Evolutionary conservation across 1,140 invertebrate genomes (phyloP).

Genomic region (Drosophila malerkotliana): DNA sequence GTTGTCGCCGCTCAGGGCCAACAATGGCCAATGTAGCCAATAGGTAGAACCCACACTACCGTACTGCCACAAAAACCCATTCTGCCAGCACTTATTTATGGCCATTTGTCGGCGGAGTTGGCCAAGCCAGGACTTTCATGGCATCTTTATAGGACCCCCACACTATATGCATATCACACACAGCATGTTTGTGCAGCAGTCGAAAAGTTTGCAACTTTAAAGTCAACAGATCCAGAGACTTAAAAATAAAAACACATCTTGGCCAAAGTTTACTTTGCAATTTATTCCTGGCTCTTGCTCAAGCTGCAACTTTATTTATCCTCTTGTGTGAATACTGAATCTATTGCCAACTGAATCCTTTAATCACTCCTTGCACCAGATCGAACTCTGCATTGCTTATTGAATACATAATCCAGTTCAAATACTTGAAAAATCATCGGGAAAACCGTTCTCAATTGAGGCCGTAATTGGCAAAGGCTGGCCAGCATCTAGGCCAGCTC

Average conservation of each 20-base stretch:
- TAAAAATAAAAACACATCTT: slow-evolving; percentile 31
- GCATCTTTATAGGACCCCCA: slow-evolving; percentile 42
- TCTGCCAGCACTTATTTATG: slow-evolving; percentile 63
- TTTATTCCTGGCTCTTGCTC: slow-evolving; percentile 22
- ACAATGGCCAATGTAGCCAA: slow-evolving; percentile 49
- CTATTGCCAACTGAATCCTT: not conserved
- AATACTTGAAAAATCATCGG: slow-evolving; percentile 14
- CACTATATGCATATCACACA: slow-evolving; percentile 27
- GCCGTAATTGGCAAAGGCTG: slow-evolving; percentile 57
- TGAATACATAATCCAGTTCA: slow-evolving; percentile 18
- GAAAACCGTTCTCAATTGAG: slow-evolving; percentile 42
- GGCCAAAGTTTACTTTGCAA: slow-evolving; percentile 34
- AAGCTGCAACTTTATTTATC: slow-evolving; percentile 13
- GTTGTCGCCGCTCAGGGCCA: slow-evolving; percentile 68
- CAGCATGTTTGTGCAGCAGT: slow-evolving; percentile 11
- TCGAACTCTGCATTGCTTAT: slow-evolving; percentile 21
- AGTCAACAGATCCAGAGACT: slow-evolving; percentile 39
- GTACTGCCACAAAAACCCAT: not conserved
- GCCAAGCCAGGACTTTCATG: slow-evolving; percentile 51
- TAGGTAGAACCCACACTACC: slow-evolving; percentile 43
- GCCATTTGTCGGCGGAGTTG: slow-evolving; percentile 72
- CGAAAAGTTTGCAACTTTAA: slow-evolving; percentile 42
- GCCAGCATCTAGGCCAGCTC: slow-evolving; percentile 9
- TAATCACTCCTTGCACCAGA: slow-evolving; percentile 25
- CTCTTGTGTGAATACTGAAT: not conserved